phyloP scores from a whole-genome alignment of 2,113 vertebrate genomes.

The Carassius auratus region DNA sequence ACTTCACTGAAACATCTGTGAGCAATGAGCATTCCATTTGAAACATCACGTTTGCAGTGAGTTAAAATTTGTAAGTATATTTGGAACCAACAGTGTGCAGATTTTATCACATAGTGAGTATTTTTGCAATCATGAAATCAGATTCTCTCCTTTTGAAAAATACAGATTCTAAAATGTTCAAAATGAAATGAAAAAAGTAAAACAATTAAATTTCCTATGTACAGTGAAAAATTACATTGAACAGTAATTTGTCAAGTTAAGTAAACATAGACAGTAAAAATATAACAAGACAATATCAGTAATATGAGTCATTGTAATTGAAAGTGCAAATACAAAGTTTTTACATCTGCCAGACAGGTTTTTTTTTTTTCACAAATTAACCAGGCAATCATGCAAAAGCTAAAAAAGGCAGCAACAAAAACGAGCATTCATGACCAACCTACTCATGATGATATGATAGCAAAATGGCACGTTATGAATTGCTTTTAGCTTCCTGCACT shows the following conservation, averaged over 20 bases:
- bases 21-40: background rate
- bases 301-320: background rate
- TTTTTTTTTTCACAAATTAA: background rate
- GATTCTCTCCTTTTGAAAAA: background rate
- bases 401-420: background rate
- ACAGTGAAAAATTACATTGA: too few relatives aligned
- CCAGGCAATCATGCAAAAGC: background rate
- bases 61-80: background rate
- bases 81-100: background rate
- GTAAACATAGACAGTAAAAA: too few relatives aligned
- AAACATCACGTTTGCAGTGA: background rate
- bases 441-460: constrained; percentile 7
- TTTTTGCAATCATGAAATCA: background rate
- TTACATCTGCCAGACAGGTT: background rate
- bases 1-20: background rate
- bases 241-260: too few relatives aligned
- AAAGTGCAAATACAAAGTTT: background rate
- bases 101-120: too few relatives aligned
- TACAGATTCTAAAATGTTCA: background rate
- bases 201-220: too few relatives aligned
- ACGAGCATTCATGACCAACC: constrained; percentile 4
- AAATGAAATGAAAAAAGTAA: too few relatives aligned
- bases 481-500: constrained; percentile 12
- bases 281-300: too few relatives aligned
- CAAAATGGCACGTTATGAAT: background rate